Evolutionary conservation across 1,140 invertebrate species (phyloP), one percentile per base, ranked within the genome.

Genomic region (Myzus persicae): DNA sequence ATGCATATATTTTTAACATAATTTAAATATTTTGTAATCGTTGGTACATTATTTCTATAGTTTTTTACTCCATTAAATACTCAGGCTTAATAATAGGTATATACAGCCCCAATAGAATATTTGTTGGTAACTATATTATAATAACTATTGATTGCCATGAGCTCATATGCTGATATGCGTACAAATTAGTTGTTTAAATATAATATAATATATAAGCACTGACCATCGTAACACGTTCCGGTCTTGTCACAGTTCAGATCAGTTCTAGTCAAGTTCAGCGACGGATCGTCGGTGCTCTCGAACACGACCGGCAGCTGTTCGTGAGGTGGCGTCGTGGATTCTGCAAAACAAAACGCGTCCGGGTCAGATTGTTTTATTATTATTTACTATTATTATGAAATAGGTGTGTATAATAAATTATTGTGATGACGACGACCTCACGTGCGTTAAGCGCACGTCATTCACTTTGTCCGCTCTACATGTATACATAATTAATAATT

Each of bases 211-310:
- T 26, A 82, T 42, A 84, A 1, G 14, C 31, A 94, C 94, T 95
- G 96, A 99, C 98, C 98, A 95, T 99, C 98, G 94, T 99, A 99
- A 95, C 98, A 99, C 92, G 98, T 98, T 94, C 98, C 98, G 54
- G 98, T 98, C 94, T 98, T 98, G 95, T 99, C 98, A 95, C 98
- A 99, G 95, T 98, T 98, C 31, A 97, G 97, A 94, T 98, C 97
- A 94, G 96, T 96, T 94, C 97, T 96, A 4, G 97, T 97, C 92
- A 97, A 94, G 94, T 97, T 97, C 93, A 97, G 94, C 81, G 95
- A 96, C 14, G 96, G 96, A 94, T 97, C 97, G 95, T 97, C 97
- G 44, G 97, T 96, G 26, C 97, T 96, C 93, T 97, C 97, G 94
- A 97, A 96, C 2, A 96, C 96, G 2, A 97, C 96, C 8, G 97